A percentile compares a stretch with the other conserved stretches of the same genome.
Evolutionary conservation across 2,888 invertebrate species (phyloP).

Genomic region (Callimorpha dominula): DNA sequence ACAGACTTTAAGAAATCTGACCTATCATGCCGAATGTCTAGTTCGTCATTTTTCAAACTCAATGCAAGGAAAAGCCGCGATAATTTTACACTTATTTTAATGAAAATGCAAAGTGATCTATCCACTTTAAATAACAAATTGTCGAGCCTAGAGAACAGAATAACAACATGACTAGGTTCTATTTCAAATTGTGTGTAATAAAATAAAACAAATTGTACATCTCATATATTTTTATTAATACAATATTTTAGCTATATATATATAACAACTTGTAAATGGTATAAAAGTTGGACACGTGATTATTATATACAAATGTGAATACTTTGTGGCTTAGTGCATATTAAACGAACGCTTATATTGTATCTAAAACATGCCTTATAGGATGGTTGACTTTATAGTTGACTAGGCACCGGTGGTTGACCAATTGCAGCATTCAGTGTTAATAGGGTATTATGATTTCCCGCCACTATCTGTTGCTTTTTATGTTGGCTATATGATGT

Average conservation of each 20-base stretch:
- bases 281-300: constrained; percentile 45
- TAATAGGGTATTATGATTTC: too few relatives aligned
- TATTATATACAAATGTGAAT: constrained; percentile 48
- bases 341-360: not conserved
- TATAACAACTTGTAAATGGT: constrained; percentile 32
- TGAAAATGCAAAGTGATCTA: constrained; percentile 79
- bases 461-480: too few relatives aligned
- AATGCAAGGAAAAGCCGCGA: constrained; percentile 71
- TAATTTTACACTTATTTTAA: constrained; percentile 71
- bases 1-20: constrained; percentile 67
- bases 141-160: constrained; percentile 71
- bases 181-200: constrained; percentile 16
- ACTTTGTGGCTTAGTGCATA: not conserved
- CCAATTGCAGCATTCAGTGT: too few relatives aligned
- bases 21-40: constrained; percentile 68
- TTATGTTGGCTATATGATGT: too few relatives aligned
- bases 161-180: constrained; percentile 39
- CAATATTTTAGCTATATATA: constrained; percentile 13
- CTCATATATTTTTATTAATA: constrained; percentile 20
- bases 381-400: too few relatives aligned
- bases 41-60: constrained; percentile 69
- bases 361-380: too few relatives aligned
- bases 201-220: constrained; percentile 37
- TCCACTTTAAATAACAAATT: constrained; percentile 71
- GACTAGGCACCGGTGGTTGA: too few relatives aligned